Conservation (phyloP, 2,797 vertebrate species). For the Cossypha dichroa region DNA sequence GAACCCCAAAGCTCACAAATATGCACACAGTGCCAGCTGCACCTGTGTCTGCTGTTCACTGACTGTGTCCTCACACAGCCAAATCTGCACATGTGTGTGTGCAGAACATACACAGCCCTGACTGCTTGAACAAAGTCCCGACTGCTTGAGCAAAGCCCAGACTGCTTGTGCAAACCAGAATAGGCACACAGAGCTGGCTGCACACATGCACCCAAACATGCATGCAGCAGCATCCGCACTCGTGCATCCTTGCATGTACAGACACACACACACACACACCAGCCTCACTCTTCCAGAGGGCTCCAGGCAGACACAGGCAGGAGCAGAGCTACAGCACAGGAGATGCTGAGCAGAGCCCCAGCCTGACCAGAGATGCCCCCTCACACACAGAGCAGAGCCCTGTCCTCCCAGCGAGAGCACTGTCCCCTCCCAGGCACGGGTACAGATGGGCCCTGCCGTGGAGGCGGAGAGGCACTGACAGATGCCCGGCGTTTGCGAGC, state of each 20-base stretch:
- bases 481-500: background rate
- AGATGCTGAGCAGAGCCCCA: background rate
- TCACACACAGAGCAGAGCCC: background rate
- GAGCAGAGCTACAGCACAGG: background rate
- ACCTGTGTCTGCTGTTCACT: background rate
- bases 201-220: accelerated
- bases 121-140: background rate
- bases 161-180: background rate
- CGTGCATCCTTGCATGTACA: accelerated
- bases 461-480: background rate
- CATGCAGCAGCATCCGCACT: too few species aligned
- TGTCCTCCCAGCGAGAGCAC: background rate
- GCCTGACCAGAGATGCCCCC: background rate
- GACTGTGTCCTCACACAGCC: background rate
- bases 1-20: accelerated
- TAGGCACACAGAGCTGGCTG: background rate
- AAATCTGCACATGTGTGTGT: accelerated
- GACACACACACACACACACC: background rate
- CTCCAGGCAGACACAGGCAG: background rate
- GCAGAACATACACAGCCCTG: background rate
- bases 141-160: background rate
- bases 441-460: background rate
- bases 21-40: accelerated
- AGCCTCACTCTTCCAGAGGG: background rate
- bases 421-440: background rate